Percentiles rank a stretch among this genome's conserved stretches.
Conservation (phyloP, 2,113 vertebrate genomes). For the Grammomys surdaster region DNA sequence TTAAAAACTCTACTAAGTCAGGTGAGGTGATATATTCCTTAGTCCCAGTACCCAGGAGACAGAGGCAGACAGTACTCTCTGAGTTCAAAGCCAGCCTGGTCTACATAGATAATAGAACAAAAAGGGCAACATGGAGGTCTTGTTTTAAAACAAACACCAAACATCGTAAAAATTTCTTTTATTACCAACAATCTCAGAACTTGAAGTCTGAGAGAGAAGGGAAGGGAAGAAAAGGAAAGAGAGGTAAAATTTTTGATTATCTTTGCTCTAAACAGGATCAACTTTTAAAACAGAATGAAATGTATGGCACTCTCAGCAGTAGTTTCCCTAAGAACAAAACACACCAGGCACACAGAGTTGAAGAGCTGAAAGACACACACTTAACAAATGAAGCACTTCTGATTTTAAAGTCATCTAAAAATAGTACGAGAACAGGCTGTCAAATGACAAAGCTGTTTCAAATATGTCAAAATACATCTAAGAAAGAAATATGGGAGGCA, state of each 20-base stretch:
- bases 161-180: neutral
- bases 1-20: neutral
- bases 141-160: neutral
- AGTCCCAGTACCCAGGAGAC: neutral
- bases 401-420: constrained; percentile 72
- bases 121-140: neutral
- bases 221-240: neutral
- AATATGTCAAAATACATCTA: constrained; percentile 65
- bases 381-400: constrained; percentile 64
- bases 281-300: constrained; percentile 12
- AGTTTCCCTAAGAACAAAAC: constrained; percentile 48
- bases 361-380: constrained; percentile 46
- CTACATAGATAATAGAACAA: neutral
- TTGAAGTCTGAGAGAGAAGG: neutral
- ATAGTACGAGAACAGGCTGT: constrained; percentile 65
- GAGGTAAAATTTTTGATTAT: neutral
- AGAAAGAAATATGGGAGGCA: constrained; percentile 62
- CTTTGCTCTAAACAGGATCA: neutral
- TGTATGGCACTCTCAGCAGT: neutral
- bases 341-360: constrained; percentile 3
- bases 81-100: neutral
- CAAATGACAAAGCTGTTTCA: constrained; percentile 65
- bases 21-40: neutral
- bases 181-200: neutral
- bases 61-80: neutral